A percentile compares a stretch with the other conserved stretches of the same genome.
These are phyloP conservation scores for Pogonomyrmex californicus DNA, from an alignment of 1,140 invertebrate genomes.

Conservation along the genomic window DNA sequence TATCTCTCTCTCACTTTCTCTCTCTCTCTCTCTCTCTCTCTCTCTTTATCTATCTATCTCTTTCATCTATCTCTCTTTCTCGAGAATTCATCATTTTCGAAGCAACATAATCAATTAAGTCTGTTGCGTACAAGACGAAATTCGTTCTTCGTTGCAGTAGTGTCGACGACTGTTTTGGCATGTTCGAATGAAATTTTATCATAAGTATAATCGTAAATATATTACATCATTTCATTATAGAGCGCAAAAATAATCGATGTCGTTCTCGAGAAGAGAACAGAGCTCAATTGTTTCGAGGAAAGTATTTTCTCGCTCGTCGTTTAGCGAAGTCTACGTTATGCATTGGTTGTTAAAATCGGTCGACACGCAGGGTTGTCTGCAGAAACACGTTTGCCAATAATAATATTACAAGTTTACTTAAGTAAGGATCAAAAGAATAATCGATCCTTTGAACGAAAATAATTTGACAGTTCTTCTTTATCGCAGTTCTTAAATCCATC, in stretches of 20 bases:
- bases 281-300: constrained; percentile 28
- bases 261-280: constrained; percentile 51
- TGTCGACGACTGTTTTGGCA: not conserved
- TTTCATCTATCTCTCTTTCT: not conserved
- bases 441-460: not conserved
- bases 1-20: not conserved
- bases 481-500: constrained; percentile 18
- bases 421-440: not conserved
- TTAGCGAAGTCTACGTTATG: constrained; percentile 28
- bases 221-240: constrained; percentile 78
- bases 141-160: not conserved
- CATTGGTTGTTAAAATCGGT: constrained; percentile 37
- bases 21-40: not conserved
- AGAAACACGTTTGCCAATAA: constrained; percentile 12
- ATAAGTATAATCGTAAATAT: constrained; percentile 84
- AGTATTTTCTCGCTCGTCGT: not conserved
- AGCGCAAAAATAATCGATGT: constrained; percentile 59
- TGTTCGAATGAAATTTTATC: constrained; percentile 84
- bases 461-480: constrained; percentile 20
- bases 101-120: constrained; percentile 35
- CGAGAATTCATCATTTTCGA: constrained; percentile 20
- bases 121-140: constrained; percentile 5
- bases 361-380: not conserved
- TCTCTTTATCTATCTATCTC: not conserved
- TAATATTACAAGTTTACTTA: not conserved